Evolutionary conservation across 2,113 vertebrate species (phyloP).

Genomic region (Psittacara wagleri): DNA sequence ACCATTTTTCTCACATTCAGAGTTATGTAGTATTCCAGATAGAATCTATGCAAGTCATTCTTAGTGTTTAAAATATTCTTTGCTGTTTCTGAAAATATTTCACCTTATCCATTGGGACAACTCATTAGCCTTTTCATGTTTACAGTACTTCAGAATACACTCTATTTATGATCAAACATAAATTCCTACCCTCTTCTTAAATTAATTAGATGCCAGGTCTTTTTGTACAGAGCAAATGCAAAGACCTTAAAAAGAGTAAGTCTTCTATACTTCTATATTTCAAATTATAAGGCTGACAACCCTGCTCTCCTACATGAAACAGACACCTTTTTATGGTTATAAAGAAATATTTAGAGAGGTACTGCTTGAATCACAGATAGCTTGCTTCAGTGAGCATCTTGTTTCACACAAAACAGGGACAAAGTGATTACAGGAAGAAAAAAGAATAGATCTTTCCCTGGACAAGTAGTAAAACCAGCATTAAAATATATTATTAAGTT

Average conservation of each 20-base stretch:
- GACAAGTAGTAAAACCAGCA: conserved; percentile 43
- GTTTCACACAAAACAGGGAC: conserved; percentile 33
- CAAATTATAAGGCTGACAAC: not conserved
- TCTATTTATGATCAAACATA: not conserved
- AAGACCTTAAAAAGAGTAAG: not conserved
- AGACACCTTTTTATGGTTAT: not conserved
- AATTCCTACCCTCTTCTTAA: not conserved
- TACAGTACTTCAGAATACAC: not conserved
- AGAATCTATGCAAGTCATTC: not conserved
- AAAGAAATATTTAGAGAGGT: not conserved
- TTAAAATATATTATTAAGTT: conserved; percentile 59
- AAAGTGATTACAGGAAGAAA: conserved; percentile 5
- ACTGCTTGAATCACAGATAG: not conserved
- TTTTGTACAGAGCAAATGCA: not conserved
- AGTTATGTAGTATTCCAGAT: not conserved
- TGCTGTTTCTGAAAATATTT: not conserved
- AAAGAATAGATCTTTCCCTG: conserved; percentile 37
- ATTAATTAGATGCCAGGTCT: not conserved
- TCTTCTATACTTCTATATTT: not conserved
- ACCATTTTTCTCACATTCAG: not conserved
- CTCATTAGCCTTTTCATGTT: not conserved
- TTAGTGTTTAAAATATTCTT: not conserved
- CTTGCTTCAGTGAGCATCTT: not conserved
- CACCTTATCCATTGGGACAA: not conserved
- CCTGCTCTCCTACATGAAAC: not conserved